Evolutionary conservation across 2,113 vertebrate species (phyloP).

Genomic region (Bubo bubo): DNA sequence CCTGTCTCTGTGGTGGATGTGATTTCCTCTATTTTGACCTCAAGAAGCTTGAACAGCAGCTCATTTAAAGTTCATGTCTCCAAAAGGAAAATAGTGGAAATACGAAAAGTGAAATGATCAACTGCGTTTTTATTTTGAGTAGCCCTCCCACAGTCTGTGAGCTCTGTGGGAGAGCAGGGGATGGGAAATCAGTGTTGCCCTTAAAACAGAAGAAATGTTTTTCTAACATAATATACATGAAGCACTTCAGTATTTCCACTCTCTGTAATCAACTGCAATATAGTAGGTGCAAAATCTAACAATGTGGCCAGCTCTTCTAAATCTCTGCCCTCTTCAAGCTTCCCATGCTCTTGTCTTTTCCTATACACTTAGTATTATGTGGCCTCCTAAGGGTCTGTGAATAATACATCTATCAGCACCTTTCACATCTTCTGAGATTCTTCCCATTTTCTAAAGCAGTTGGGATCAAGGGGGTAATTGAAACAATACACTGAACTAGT

Average conservation of each 20-base stretch:
- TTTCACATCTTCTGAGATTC: neutral
- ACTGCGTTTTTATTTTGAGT: neutral
- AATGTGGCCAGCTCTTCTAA: neutral
- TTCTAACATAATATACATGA: neutral
- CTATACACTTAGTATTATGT: neutral
- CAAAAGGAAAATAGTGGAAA: conserved; percentile 25
- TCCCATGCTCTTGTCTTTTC: neutral
- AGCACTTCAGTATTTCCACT: neutral
- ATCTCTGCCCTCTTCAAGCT: neutral
- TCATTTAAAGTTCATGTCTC: conserved; percentile 53
- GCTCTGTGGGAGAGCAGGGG: neutral
- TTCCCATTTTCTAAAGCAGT: neutral
- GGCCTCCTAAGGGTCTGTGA: neutral
- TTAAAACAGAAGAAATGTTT: conserved; percentile 1
- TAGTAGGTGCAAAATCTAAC: neutral
- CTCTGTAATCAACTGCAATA: neutral
- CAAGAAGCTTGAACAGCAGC: conserved; percentile 46
- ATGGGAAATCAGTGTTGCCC: conserved; percentile 5
- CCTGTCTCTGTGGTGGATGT: conserved; percentile 45
- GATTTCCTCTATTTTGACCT: conserved; percentile 56
- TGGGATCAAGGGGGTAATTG: neutral
- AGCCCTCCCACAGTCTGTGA: neutral
- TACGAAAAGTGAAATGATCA: neutral
- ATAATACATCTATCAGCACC: neutral
- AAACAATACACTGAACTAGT: neutral